These are phyloP conservation scores for Pleuronectes platessa DNA, from an alignment of 2,113 vertebrate species.

Conservation along the genomic window DNA sequence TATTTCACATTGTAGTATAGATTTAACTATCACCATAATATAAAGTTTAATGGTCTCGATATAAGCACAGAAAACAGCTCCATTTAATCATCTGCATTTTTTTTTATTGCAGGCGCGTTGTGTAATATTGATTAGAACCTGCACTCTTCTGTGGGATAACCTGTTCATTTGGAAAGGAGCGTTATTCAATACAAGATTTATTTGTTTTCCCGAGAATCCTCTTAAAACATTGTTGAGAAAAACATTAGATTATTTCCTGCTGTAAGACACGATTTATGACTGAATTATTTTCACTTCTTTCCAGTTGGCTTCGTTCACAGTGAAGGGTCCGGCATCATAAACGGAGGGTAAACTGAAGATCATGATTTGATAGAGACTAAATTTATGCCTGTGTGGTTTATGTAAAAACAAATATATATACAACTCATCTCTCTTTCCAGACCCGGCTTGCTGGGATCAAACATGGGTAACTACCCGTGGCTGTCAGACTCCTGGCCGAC, in stretches of 20 bases:
- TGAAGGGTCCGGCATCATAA: conserved; percentile 84
- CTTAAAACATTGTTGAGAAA: not conserved
- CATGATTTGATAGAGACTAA: conserved; percentile 17
- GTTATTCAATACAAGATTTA: conserved; percentile 12
- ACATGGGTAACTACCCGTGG: conserved; percentile 90
- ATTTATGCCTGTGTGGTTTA: not conserved
- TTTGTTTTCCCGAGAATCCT: conserved; percentile 19
- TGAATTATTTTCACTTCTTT: conserved; percentile 28
- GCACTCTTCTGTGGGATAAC: conserved; percentile 18
- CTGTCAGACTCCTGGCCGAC: conserved; percentile 90
- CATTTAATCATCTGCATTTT: conserved; percentile 9
- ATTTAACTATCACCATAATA: conserved; percentile 6
- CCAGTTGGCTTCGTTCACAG: conserved; percentile 88
- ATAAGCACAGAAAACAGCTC: not conserved
- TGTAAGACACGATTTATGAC: conserved; percentile 27
- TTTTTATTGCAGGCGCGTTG: conserved; percentile 14
- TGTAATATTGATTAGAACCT: conserved; percentile 33
- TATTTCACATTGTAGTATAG: conserved; percentile 2
- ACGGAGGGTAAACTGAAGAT: conserved; percentile 86
- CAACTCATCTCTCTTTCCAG: conserved; percentile 58
- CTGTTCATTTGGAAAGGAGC: conserved; percentile 21
- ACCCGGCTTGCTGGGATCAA: conserved; percentile 84
- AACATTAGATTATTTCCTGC: conserved; percentile 2
- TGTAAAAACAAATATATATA: not conserved
- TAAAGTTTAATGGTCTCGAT: not conserved